phyloP scores from a whole-genome alignment of 2,113 vertebrate species.

The Ginglymostoma cirratum region DNA sequence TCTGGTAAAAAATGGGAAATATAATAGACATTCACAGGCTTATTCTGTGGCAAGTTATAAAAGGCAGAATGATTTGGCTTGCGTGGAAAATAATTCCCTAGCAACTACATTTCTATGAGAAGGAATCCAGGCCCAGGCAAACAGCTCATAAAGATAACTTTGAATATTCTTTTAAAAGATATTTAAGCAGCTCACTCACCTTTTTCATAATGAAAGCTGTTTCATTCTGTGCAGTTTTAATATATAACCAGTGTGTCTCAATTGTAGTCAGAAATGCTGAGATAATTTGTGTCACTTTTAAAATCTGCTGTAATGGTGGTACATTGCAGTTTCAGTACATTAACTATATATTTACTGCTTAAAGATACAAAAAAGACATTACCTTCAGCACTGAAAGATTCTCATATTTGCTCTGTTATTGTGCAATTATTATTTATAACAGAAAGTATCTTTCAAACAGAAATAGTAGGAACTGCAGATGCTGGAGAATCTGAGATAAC shows the following conservation, averaged over 20 bases:
- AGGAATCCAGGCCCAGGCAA: background rate
- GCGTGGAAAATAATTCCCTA: background rate
- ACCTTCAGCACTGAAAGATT: conserved; percentile 38
- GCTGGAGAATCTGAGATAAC: no score
- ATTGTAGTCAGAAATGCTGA: conserved; percentile 50
- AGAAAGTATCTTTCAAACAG: conserved; percentile 38
- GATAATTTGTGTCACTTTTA: conserved; percentile 57
- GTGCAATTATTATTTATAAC: conserved; percentile 46
- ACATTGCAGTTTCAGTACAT: conserved; percentile 51
- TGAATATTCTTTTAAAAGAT: background rate
- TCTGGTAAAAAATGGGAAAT: background rate
- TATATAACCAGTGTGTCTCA: conserved; percentile 49
- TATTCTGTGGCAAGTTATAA: background rate
- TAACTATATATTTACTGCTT: conserved; percentile 57
- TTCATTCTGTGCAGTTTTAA: conserved; percentile 41
- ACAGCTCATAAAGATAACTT: background rate
- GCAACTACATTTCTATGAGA: background rate
- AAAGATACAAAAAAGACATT: conserved; percentile 56
- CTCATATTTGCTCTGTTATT: background rate
- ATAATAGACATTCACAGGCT: background rate
- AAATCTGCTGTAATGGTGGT: conserved; percentile 50
- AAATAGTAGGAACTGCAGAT: no score
- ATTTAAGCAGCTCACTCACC: background rate
- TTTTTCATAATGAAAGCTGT: background rate
- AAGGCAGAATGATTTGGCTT: background rate